phyloP scores from a whole-genome alignment of 2,888 invertebrate species.

The Lottia scabra region DNA sequence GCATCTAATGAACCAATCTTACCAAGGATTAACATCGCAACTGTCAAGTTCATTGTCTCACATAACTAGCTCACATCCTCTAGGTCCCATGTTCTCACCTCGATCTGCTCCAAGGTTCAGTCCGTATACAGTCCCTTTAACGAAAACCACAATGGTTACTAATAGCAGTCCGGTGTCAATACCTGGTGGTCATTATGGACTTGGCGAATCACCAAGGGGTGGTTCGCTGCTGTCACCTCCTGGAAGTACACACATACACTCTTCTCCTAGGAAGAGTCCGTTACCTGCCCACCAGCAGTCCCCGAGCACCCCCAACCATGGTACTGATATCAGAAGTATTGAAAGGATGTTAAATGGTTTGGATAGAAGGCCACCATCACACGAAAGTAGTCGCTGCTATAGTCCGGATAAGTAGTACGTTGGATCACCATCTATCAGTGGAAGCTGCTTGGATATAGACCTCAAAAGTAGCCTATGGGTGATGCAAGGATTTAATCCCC shows the following conservation, averaged over 20 bases:
- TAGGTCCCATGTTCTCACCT: conserved; percentile 68
- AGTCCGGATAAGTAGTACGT: neutral
- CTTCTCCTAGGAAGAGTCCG: conserved; percentile 39
- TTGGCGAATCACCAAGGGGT: conserved; percentile 32
- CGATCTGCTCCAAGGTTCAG: conserved; percentile 80
- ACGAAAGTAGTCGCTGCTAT: neutral
- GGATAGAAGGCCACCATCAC: conserved; percentile 75
- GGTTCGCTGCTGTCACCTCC: conserved; percentile 36
- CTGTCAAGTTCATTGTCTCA: conserved; percentile 59
- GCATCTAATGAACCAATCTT: conserved; percentile 72
- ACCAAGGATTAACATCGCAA: conserved; percentile 60
- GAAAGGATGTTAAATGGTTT: conserved; percentile 97
- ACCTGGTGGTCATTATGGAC: conserved; percentile 36
- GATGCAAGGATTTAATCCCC: no score
- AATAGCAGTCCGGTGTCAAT: conserved; percentile 67
- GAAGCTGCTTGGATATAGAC: no score
- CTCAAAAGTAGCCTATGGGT: no score
- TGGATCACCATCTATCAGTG: no score
- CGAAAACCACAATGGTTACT: conserved; percentile 59
- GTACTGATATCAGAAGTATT: conserved; percentile 92
- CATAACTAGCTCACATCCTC: conserved; percentile 38
- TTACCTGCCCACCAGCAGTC: conserved; percentile 24
- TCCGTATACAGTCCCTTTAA: conserved; percentile 81
- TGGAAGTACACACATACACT: conserved; percentile 33
- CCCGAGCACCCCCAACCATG: conserved; percentile 68